Evolutionary conservation across 2,797 vertebrate species (phyloP).

Genomic region (Perodicticus potto): DNA sequence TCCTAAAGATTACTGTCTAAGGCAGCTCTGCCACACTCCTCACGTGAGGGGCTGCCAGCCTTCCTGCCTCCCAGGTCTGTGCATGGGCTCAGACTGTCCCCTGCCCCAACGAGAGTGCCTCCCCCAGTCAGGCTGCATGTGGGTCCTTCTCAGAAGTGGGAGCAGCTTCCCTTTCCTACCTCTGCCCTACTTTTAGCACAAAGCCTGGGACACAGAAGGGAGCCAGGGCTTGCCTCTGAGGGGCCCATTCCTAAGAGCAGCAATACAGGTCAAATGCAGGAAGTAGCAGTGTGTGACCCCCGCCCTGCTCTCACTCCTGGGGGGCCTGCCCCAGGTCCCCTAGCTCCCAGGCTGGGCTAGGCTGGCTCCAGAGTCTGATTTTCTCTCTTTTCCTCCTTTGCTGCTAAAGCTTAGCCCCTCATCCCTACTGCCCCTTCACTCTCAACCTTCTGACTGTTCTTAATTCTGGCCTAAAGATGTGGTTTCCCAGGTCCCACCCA

Average conservation of each 20-base stretch:
- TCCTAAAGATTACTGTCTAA: not conserved
- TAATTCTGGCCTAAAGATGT: not conserved
- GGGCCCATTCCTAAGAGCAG: fast-evolving
- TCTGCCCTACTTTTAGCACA: not conserved
- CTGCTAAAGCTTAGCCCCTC: not conserved
- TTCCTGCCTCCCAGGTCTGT: not conserved
- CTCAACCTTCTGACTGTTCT: not conserved
- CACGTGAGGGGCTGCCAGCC: not conserved
- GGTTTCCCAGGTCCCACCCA: not conserved
- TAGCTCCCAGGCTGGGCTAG: not conserved
- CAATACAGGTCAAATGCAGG: not conserved
- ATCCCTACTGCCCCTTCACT: not conserved
- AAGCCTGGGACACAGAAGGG: not conserved
- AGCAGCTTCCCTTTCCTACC: not conserved
- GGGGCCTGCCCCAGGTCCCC: not conserved
- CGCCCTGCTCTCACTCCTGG: not conserved
- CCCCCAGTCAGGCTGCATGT: not conserved
- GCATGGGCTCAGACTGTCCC: not conserved
- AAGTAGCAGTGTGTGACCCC: too few relatives aligned
- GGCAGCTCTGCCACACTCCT: not conserved
- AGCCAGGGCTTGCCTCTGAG: not conserved
- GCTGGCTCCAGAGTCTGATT: not conserved
- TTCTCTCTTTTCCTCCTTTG: too few relatives aligned
- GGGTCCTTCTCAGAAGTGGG: not conserved
- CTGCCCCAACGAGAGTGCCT: fast-evolving